phyloP scores from a whole-genome alignment of 1,140 invertebrate genomes.

The Bombus confusus region DNA sequence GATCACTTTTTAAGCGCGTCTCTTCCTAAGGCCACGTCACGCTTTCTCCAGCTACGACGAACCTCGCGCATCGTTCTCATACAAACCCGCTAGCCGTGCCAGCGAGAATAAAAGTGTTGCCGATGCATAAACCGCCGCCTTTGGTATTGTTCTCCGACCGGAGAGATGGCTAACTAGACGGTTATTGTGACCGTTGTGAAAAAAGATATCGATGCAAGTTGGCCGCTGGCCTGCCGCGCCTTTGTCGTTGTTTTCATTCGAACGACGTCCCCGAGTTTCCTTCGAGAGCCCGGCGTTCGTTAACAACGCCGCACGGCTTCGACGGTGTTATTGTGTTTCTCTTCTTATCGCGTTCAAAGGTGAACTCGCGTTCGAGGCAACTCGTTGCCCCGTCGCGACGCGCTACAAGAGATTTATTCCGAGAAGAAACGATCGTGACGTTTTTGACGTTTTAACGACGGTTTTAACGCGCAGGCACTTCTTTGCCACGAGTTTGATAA shows the following conservation, averaged over 20 bases:
- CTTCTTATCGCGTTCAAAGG: constrained; percentile 15
- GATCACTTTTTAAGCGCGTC: constrained; percentile 10
- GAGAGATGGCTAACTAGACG: constrained; percentile 26
- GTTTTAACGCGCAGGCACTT: background rate
- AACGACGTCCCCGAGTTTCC: constrained; percentile 10
- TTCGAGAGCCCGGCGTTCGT: background rate
- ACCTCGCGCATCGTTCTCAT: constrained; percentile 30
- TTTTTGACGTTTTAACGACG: no score
- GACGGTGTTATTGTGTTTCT: constrained; percentile 19
- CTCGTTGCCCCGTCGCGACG: background rate
- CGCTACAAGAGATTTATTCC: constrained; percentile 1
- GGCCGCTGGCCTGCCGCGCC: background rate
- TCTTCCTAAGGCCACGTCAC: constrained; percentile 28
- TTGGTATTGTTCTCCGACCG: constrained; percentile 45
- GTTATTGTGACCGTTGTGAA: constrained; percentile 55
- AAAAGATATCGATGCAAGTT: constrained; percentile 60
- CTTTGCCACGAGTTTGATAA: background rate
- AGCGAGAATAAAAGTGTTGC: constrained; percentile 60
- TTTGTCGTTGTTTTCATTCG: constrained; percentile 34
- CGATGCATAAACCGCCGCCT: constrained; percentile 57
- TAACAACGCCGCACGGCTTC: background rate
- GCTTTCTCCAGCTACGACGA: constrained; percentile 28
- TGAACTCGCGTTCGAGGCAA: background rate
- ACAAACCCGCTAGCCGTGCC: background rate
- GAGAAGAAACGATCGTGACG: background rate